Evolutionary conservation across 2,113 vertebrate species (phyloP), one percentile per base, ranked within the genome.

Genomic region (Puntigrus tetrazona): DNA sequence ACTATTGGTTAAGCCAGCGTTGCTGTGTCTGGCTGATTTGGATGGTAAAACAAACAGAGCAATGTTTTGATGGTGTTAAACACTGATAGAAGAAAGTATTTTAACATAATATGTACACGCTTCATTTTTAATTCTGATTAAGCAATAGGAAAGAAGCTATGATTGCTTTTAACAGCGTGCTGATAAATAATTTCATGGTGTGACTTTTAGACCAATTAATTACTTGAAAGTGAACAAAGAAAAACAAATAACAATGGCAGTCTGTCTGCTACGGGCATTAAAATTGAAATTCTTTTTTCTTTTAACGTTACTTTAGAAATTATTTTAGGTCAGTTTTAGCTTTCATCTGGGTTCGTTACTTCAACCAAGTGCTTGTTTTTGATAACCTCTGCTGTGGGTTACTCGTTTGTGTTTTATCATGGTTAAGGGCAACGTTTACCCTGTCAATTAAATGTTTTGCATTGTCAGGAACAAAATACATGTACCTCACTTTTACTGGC

Each of bases 191-290:
- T 67, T 75, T 82, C 8, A 52, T 79, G 52, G 63, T 45, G 41
- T 52, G 36, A 31, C 41, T 86, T 69, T 86, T 34, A 73, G 50
- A 77, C 59, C 52, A 83, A n/a, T 83, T 83, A 65, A 74, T 76
- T 82, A 57, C 78, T 81, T 74, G 69, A 82, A 72, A 59, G 27
- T 9, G 50, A 81, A 47, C 55, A 74, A 20, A 82, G 8, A 78
- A 47, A 52, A 47, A 59, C 57, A 72, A 34, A 34, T 10, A 38
- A 69, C 11, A 69, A 38, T 69, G 8, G 14, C 61, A 65, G 61
- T 65, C 14, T 31, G 61, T 27, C 59, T 59, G 41, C 41, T 61
- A 50, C 22, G 16, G 36, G 45, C 59, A 22, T 78, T 63, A 70
- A 69, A 61, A 75, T 59, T 2, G 16, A 87, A 67, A 7, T 34